These are phyloP conservation scores for Pangasianodon hypophthalmus DNA, from an alignment of 2,113 vertebrate genomes.

Conservation along the genomic window DNA sequence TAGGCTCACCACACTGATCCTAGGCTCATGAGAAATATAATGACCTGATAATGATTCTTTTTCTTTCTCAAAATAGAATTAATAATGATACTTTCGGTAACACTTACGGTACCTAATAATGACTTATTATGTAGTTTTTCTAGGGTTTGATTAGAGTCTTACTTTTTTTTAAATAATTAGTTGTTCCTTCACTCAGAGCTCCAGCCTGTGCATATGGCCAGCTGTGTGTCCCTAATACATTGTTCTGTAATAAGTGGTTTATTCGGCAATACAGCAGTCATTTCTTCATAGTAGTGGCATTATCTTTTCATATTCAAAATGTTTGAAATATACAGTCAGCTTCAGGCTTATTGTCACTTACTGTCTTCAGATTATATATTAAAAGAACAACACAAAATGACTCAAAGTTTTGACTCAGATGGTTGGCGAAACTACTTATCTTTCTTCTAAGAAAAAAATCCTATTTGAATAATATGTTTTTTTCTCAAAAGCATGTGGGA, in stretches of 20 bases:
- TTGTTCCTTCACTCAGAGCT: background rate
- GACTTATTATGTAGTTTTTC: background rate
- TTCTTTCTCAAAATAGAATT: background rate
- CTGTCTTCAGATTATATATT: background rate
- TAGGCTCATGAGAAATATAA: background rate
- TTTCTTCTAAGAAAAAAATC: background rate
- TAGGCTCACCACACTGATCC: background rate
- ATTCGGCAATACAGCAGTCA: background rate
- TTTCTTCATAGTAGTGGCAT: background rate
- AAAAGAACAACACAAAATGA: background rate
- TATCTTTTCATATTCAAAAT: background rate
- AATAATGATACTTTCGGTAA: background rate
- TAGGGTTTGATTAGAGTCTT: slow-evolving; percentile 18
- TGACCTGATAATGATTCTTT: background rate
- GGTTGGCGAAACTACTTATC: background rate
- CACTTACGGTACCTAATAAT: slow-evolving; percentile 2
- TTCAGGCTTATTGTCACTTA: background rate
- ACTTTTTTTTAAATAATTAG: slow-evolving; percentile 25
- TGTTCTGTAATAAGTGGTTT: background rate
- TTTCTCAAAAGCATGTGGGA: background rate
- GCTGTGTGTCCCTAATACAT: slow-evolving; percentile 3
- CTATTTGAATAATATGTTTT: background rate
- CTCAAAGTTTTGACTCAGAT: background rate
- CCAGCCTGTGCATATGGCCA: background rate
- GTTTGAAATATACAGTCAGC: background rate